These are phyloP conservation scores for Sclerodermus sp. DNA, from an alignment of 2,888 invertebrate species.

Conservation along the genomic window DNA sequence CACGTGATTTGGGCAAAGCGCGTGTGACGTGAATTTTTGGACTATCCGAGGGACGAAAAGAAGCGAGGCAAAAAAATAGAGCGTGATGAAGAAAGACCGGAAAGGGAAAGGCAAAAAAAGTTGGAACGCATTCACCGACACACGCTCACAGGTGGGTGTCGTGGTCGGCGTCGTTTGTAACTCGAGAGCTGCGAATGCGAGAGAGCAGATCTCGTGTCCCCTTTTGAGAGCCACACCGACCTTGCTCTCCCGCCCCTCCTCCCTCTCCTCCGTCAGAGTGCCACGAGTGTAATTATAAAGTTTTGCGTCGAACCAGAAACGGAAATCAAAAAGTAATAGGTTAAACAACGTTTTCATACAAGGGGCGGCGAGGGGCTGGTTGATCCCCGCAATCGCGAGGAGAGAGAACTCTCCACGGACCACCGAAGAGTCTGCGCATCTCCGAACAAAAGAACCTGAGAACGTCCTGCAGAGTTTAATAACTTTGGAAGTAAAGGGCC, in stretches of 20 bases:
- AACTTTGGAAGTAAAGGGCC: too few relatives aligned
- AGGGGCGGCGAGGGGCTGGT: constrained; percentile 6
- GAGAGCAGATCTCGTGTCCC: background rate
- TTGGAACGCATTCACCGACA: constrained; percentile 20
- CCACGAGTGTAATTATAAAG: constrained; percentile 33
- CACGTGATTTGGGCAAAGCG: too few relatives aligned
- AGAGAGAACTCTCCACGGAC: too few relatives aligned
- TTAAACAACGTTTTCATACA: constrained; percentile 33
- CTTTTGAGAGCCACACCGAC: background rate
- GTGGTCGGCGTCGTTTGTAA: constrained; percentile 49
- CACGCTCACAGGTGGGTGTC: constrained; percentile 49
- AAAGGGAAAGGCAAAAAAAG: constrained; percentile 7
- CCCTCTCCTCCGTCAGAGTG: background rate
- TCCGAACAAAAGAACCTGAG: too few relatives aligned
- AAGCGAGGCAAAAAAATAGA: too few relatives aligned
- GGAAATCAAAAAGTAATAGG: constrained; percentile 38
- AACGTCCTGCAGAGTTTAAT: too few relatives aligned
- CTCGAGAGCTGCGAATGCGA: constrained; percentile 39
- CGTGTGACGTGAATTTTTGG: too few relatives aligned
- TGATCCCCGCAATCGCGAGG: too few relatives aligned
- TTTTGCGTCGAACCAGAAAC: constrained; percentile 26
- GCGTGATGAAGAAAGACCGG: constrained; percentile 4
- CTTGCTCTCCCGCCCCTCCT: background rate
- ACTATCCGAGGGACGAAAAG: too few relatives aligned
- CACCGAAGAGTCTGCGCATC: too few relatives aligned